phyloP scores from a whole-genome alignment of 2,888 invertebrate species.

The Philopedon plagiatum region DNA sequence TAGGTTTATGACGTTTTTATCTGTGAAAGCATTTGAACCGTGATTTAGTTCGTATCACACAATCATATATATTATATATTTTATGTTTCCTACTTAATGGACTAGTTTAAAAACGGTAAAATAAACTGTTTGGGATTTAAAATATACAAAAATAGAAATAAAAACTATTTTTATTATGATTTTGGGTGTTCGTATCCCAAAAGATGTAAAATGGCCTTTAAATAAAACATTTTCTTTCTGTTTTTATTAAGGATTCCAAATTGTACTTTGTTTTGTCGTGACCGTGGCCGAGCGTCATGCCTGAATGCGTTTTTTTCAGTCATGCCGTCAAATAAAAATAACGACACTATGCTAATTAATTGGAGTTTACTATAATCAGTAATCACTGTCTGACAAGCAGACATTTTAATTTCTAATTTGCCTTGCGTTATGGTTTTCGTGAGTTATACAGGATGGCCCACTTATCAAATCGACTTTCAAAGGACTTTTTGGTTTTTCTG shows the following conservation, averaged over 20 bases:
- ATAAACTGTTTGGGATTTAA: neutral
- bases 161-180: too few species aligned
- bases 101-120: neutral
- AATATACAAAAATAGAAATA: neutral
- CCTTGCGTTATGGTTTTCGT: neutral
- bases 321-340: neutral
- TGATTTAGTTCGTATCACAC: slow-evolving; percentile 6
- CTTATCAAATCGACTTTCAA: too few species aligned
- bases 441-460: neutral
- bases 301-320: slow-evolving; percentile 1
- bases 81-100: slow-evolving; percentile 3
- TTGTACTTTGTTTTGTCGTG: neutral
- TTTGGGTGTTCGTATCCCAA: too few species aligned
- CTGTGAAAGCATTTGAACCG: slow-evolving; percentile 13
- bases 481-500: too few species aligned
- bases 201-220: too few species aligned
- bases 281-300: neutral
- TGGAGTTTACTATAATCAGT: too few species aligned
- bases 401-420: slow-evolving; percentile 5
- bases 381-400: neutral
- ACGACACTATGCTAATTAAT: slow-evolving; percentile 9
- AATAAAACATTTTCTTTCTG: neutral
- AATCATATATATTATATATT: neutral
- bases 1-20: slow-evolving; percentile 16
- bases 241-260: neutral